phyloP scores from a whole-genome alignment of 2,113 vertebrate genomes.

The Dromas ardeola region DNA sequence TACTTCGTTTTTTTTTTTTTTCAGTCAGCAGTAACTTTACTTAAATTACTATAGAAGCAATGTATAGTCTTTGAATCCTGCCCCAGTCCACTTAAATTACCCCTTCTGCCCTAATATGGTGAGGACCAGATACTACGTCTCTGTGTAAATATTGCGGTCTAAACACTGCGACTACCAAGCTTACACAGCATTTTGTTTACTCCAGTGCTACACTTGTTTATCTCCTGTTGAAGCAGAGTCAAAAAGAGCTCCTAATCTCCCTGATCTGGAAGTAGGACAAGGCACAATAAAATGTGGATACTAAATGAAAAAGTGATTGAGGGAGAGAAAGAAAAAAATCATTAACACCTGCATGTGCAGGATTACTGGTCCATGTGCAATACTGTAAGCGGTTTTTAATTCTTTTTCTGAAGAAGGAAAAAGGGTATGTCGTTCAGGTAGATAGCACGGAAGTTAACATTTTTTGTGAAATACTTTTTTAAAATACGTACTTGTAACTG shows the following conservation, averaged over 20 bases:
- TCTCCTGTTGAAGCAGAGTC: neutral
- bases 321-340: neutral
- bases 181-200: neutral
- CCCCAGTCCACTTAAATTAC: neutral
- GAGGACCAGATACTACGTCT: neutral
- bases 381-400: neutral
- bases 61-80: neutral
- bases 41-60: neutral
- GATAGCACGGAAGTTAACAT: neutral
- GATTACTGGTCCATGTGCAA: neutral
- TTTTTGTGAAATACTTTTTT: neutral
- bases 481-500: neutral
- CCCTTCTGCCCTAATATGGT: neutral
- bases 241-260: neutral
- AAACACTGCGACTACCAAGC: neutral
- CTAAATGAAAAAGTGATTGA: neutral
- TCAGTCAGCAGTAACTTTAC: neutral
- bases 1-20: neutral
- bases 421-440: neutral
- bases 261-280: neutral
- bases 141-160: neutral
- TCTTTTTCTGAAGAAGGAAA: neutral
- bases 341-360: neutral
- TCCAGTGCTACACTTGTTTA: neutral
- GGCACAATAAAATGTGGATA: neutral